Conservation (phyloP, 2,888 invertebrate genomes). For the Marasmarcha lunaedactyla region DNA sequence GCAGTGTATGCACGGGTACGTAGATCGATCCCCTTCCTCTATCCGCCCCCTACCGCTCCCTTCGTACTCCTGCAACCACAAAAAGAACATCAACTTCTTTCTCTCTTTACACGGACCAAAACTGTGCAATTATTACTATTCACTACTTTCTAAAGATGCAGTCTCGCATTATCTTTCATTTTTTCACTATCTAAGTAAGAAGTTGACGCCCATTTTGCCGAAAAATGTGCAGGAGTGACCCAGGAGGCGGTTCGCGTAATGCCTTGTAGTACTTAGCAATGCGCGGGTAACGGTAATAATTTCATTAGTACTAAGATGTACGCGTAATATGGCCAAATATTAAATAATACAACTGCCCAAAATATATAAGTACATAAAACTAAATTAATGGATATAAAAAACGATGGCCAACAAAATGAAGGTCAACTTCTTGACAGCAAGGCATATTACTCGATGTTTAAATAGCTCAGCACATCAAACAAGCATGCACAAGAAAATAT, state of each 20-base stretch:
- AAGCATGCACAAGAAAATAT: constrained; percentile 56
- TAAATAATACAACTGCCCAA: constrained; percentile 56
- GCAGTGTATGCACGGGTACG: constrained; percentile 90
- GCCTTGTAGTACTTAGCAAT: constrained; percentile 56
- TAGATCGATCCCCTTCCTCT: constrained; percentile 63
- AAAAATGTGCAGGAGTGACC: constrained; percentile 69
- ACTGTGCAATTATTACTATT: constrained; percentile 59
- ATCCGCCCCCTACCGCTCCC: constrained; percentile 72
- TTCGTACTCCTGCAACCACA: constrained; percentile 93
- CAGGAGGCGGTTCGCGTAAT: constrained; percentile 59
- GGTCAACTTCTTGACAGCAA: constrained; percentile 94
- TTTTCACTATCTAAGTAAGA: constrained; percentile 71
- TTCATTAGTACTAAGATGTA: constrained; percentile 46
- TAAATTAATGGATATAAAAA: constrained; percentile 74
- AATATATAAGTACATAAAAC: constrained; percentile 53
- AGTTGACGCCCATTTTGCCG: constrained; percentile 92
- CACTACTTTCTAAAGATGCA: constrained; percentile 69
- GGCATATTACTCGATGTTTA: constrained; percentile 64
- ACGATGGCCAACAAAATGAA: constrained; percentile 92
- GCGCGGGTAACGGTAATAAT: constrained; percentile 47
- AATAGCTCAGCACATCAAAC: constrained; percentile 62
- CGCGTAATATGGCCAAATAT: constrained; percentile 58
- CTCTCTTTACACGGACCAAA: constrained; percentile 55
- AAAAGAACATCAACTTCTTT: constrained; percentile 92
- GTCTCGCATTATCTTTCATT: constrained; percentile 47